Conservation (phyloP, 2,113 vertebrate species). For the Nymphicus hollandicus region DNA sequence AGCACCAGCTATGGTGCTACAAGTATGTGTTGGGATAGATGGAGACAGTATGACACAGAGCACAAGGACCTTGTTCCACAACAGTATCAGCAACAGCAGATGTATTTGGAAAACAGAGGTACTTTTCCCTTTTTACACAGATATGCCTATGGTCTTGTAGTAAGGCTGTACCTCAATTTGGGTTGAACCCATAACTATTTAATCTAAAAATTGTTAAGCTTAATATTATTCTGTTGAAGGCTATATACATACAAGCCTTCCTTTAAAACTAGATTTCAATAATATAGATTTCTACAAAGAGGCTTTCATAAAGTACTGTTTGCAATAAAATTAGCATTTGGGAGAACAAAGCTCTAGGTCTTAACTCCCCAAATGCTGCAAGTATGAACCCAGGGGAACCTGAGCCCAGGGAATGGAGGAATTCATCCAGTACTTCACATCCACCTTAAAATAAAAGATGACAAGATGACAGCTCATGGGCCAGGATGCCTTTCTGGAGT, state of each 20-base stretch:
- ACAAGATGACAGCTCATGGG: neutral
- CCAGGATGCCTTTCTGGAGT: neutral
- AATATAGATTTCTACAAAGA: neutral
- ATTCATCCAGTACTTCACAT: neutral
- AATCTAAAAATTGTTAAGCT: neutral
- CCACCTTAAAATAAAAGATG: neutral
- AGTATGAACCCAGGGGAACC: neutral
- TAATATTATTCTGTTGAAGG: neutral
- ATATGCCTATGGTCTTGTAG: neutral
- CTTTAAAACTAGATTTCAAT: neutral
- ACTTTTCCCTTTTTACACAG: neutral
- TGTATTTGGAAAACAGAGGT: fast-evolving
- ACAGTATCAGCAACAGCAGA: neutral
- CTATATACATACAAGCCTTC: neutral
- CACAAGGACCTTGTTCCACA: neutral
- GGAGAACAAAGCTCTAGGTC: neutral
- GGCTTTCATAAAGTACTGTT: neutral
- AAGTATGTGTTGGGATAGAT: fast-evolving
- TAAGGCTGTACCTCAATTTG: neutral
- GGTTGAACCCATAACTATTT: neutral
- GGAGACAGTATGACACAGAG: neutral
- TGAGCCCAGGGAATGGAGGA: neutral
- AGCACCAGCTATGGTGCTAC: neutral
- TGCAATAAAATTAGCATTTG: neutral
- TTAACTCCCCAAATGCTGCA: neutral